A percentile compares a stretch with the other conserved stretches of the same genome.
phyloP scores from a whole-genome alignment of 2,113 vertebrate species.

The Loxodonta africana region DNA sequence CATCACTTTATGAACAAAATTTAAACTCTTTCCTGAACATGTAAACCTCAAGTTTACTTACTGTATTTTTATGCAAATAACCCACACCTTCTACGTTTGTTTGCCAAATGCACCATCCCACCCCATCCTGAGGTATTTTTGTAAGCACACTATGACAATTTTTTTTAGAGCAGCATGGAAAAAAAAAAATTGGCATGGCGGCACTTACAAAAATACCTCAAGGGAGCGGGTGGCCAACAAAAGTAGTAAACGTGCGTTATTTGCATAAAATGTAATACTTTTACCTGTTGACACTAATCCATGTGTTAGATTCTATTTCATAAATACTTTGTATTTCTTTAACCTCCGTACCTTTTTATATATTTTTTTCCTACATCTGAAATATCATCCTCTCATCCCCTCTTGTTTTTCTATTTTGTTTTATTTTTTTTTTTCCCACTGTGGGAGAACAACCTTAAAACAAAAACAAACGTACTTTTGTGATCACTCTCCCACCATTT shows the following conservation, averaged over 20 bases:
- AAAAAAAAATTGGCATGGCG: no score
- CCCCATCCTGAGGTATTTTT: no score
- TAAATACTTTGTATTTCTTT: constrained; percentile 15
- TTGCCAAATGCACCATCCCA: no score
- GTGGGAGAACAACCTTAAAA: not conserved
- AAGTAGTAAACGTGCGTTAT: no score
- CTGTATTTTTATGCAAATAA: not conserved
- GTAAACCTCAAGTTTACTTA: not conserved
- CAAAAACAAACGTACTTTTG: not conserved
- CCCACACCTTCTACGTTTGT: no score
- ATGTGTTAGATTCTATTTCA: not conserved
- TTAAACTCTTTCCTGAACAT: not conserved
- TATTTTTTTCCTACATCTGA: not conserved
- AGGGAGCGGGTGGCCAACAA: no score
- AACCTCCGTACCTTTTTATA: not conserved
- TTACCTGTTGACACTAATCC: not conserved
- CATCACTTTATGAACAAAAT: not conserved
- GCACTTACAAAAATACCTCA: no score
- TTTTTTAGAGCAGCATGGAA: no score
- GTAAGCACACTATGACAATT: no score
- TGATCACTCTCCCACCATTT: not conserved
- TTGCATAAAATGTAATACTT: not conserved
- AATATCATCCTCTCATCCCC: not conserved
- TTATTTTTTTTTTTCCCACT: constrained; percentile 29
- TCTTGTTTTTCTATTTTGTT: constrained; percentile 40